These are phyloP conservation scores for Dasyornis broadbenti DNA, from an alignment of 2,113 vertebrate genomes.

Conservation along the genomic window DNA sequence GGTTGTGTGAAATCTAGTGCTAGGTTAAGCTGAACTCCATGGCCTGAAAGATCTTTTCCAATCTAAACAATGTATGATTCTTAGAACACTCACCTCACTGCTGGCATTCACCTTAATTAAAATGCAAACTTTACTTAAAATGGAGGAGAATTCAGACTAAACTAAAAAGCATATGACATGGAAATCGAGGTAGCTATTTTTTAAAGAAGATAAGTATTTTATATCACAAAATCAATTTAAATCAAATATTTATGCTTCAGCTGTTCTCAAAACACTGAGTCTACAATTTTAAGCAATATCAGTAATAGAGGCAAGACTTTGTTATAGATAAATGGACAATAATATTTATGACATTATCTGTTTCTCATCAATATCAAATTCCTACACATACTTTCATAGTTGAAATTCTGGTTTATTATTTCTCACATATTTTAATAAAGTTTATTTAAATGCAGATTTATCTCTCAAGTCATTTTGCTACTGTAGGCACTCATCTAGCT, in stretches of 20 bases:
- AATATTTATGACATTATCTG: not conserved
- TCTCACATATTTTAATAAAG: not conserved
- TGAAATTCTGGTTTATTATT: not conserved
- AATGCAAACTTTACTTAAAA: not conserved
- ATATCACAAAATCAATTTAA: not conserved
- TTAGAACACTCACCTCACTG: not conserved
- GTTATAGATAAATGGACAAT: not conserved
- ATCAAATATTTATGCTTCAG: not conserved
- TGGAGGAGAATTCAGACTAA: conserved; percentile 16
- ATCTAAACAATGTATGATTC: not conserved
- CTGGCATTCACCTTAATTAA: not conserved
- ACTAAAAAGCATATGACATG: not conserved
- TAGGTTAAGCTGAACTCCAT: not conserved
- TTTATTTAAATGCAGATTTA: not conserved
- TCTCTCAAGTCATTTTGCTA: not conserved
- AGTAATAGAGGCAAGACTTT: not conserved
- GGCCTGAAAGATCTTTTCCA: not conserved
- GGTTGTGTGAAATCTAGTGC: too few species aligned
- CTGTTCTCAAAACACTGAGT: not conserved
- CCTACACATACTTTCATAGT: not conserved
- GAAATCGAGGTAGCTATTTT: not conserved
- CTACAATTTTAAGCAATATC: not conserved
- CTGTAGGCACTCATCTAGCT: not conserved
- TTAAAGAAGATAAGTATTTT: conserved; percentile 9
- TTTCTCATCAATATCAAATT: not conserved